Percentiles rank a stretch among this genome's conserved stretches.
Evolutionary conservation across 2,888 invertebrate species (phyloP).

Genomic region (Venustoraphidia nigricollis): DNA sequence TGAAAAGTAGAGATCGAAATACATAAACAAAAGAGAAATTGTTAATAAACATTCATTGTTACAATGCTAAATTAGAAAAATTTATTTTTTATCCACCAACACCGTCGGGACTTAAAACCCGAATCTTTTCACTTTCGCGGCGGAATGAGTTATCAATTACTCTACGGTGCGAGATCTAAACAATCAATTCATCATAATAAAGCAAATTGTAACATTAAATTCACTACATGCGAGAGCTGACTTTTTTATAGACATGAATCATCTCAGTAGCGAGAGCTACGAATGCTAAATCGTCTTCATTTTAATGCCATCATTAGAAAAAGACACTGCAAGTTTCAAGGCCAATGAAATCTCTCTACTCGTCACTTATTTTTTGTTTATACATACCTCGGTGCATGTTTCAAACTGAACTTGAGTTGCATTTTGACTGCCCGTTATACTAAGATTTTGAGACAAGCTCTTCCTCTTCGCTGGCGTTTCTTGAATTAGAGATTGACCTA

Average conservation of each 20-base stretch:
- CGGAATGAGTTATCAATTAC: too few relatives aligned
- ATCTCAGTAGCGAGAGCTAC: too few relatives aligned
- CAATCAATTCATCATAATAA: too few relatives aligned
- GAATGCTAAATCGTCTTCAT: not conserved
- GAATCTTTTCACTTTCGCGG: too few relatives aligned
- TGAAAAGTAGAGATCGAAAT: constrained; percentile 20
- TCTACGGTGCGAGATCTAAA: too few relatives aligned
- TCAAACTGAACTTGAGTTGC: constrained; percentile 34
- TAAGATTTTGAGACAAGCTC: not conserved
- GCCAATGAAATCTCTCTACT: constrained; percentile 6
- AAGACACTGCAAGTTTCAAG: constrained; percentile 15
- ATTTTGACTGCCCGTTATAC: constrained; percentile 11
- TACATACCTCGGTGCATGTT: constrained; percentile 41
- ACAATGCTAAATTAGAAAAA: too few relatives aligned
- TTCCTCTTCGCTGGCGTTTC: constrained; percentile 7
- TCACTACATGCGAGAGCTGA: too few relatives aligned
- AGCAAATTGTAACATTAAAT: too few relatives aligned
- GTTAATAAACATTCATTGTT: too few relatives aligned
- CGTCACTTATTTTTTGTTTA: constrained; percentile 5
- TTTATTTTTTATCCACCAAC: too few relatives aligned
- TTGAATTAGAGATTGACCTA: constrained; percentile 1
- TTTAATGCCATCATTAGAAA: constrained; percentile 15
- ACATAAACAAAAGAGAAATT: not conserved
- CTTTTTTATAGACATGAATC: too few relatives aligned
- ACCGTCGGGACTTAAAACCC: too few relatives aligned